Evolutionary conservation across 30 jellyfish, hydroid and myxozoan genomes (phyloP), one percentile per base, ranked within the genome.

Genomic region (Hydractinia echinata): DNA sequence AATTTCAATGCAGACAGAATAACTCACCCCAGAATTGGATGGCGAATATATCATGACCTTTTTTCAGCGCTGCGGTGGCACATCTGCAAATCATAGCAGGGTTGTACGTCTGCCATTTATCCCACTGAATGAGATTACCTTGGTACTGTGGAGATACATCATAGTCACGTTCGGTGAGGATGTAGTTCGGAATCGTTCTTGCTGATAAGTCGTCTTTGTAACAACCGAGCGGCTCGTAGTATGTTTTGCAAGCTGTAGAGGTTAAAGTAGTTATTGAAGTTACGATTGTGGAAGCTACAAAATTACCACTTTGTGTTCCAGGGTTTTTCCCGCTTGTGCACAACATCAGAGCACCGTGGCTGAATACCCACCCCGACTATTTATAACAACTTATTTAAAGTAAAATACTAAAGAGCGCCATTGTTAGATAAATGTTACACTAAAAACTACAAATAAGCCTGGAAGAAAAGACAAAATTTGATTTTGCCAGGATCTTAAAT

Each of bases 1-100:
- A 10, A 58, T 58, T 58, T 11, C 69, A 16, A 16, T 58, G 18
- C 15, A 58, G 19, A 58, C 69, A 58, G 2, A 13, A n/a, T 13
- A 44, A n/a, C 16, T 64, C 39, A 64, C 74, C 74, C 74, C 74
- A 64, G 39, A 50, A 89, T 52, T 8, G 94, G 95, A 69, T 74
- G 85, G 78, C 97, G 79, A 52, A 84, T 21, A 61, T 82, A 54
- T 44, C 44, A 79, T 82, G 96, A 81, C 83, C 70, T 85, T 52
- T 88, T 85, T 49, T 77, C 88, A 10, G 82, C 83, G n/a, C 86
- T 92, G 61, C 56, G 83, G 62, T 74, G 82, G 96, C 96, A 61
- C 96, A 89, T 19, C 96, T 81, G 80, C 96, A 89, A 18, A 89
- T 89, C 95, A 89, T 83, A 64, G 79, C 51, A 9, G 96, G 96